Evolutionary conservation across 92 coral and sea anemone genomes (phyloP), one percentile per base, ranked within the genome.

Genomic region (Porites cylindrica): DNA sequence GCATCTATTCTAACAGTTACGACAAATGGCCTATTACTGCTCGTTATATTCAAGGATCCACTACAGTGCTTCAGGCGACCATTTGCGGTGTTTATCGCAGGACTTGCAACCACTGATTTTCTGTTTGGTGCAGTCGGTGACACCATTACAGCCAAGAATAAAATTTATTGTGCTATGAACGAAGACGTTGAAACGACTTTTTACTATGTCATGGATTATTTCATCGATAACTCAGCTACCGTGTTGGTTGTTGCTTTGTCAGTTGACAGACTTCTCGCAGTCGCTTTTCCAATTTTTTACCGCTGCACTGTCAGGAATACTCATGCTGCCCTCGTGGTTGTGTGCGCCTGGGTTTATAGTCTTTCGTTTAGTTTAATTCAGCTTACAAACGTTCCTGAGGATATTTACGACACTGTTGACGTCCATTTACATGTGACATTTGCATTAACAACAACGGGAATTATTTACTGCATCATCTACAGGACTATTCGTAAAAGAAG

Each of bases 1-100:
- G 83, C 83, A 11, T 79, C 83, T 43, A 16, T 82, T 23, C 14
- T 77, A 24, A 86, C 87, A 6, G 53, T 76, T 1, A 24, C 59
- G 5, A 20, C 64, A 23, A 90, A 90, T 54, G 89, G 86, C 21
- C 73, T 85, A 8, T 64, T 90, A 13, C 79, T 90, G 54, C 54
- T 86, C 66, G 93, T 90, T 19, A 83, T 90, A n/a, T 81, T 71
- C 51, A 90, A 77, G 65, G 89, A 90, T 86, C 93, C 93, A 0
- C 68, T 86, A 6, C 86, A 86, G 70, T 86, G 84, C 69, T 84
- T 90, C 59, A 77, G 91, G 68, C 78, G 80, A 23, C 90, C 93
- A 11, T 90, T 84, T 24, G 77, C 93, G 12, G 90, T 84, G 16
- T 72, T 76, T 60, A 81, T 90, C 51, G 77, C 85, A 2, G 90